Conservation (phyloP, 1,140 invertebrate species). For the Aphaenogaster floridana region DNA sequence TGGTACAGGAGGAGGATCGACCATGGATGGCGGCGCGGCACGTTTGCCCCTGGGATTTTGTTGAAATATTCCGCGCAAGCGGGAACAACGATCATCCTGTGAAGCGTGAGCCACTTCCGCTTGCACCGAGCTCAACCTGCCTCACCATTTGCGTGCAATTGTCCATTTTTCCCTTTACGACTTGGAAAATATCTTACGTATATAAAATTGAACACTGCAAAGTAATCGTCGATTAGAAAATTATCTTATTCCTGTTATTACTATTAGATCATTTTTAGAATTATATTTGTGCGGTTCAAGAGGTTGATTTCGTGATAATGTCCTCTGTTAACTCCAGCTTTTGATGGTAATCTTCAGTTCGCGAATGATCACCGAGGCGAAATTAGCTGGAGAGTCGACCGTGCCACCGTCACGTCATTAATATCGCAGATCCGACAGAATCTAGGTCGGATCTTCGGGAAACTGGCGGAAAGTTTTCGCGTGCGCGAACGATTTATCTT, state of each 20-base stretch:
- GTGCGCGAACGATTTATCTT: constrained; percentile 59
- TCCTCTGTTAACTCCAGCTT: not conserved
- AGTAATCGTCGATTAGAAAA: not conserved
- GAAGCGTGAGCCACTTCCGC: constrained; percentile 2
- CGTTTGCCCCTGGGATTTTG: constrained; percentile 47
- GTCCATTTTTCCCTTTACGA: not conserved
- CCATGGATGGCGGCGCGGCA: constrained; percentile 23
- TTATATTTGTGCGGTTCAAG: not conserved
- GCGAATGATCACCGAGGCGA: constrained; percentile 17
- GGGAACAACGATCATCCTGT: not conserved
- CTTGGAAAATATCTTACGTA: not conserved
- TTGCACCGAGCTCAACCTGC: not conserved
- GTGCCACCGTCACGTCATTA: constrained; percentile 36
- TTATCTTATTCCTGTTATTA: not conserved
- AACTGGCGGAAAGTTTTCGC: constrained; percentile 50
- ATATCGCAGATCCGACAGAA: constrained; percentile 45
- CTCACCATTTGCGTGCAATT: not conserved
- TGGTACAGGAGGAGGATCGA: constrained; percentile 51
- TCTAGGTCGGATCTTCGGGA: constrained; percentile 52
- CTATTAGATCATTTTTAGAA: not conserved
- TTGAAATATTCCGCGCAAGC: constrained; percentile 49
- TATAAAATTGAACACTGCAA: not conserved
- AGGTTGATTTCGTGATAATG: not conserved
- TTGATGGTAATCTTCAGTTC: constrained; percentile 25
- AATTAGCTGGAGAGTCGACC: constrained; percentile 48